Base-by-base conservation (phyloP, 2,888 invertebrate genomes). In the Caenorhabditis japonica region DNA sequence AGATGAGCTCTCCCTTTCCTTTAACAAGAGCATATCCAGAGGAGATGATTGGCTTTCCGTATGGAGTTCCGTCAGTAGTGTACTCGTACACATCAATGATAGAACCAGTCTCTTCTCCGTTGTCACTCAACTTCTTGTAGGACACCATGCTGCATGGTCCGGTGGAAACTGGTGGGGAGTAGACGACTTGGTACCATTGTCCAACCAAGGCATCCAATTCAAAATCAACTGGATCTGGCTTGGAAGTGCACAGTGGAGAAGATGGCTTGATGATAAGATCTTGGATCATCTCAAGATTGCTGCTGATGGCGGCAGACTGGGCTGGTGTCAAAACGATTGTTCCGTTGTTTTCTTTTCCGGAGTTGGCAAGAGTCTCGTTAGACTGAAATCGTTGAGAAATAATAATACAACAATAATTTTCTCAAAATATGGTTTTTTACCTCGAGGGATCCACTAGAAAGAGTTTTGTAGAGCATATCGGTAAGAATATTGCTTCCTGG, bases 11-110 rank as follows among this genome's bases (percentile, higher is more conserved):
- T 64, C 87, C 87, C 43, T 82, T 80, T 23, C 80, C 79, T 70
- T 87, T 86, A 21, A 88, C 56, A 41, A 87, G 83, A n/a, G 85
- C 84, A 64, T 87, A 87, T 36, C 87, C 87, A 25, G 84, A 85
- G 13, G 84, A 84, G 70, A 87, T 87, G 52, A 80, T 81, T 13
- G 87, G 87, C 62, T 85, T 84, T 71, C 83, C 85, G 68, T 83
- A 87, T 25, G 87, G 87, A 15, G 86, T 87, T 46, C 87, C 87
- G 52, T 86, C 87, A n/a, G 87, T 87, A 7, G 85, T 84, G 79
- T 87, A 88, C 76, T 87, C 87, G 70, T 88, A 88, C 39, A 85
- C 83, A 51, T 88, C 86, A 69, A 87, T 85, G 55, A 87, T 81
- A 1, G 85, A 83, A 36, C 84, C 84, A 25, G 76, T 69, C 30